These are phyloP conservation scores for Heterodera filipjevi DNA, from an alignment of 2,888 invertebrate species.

Conservation along the genomic window DNA sequence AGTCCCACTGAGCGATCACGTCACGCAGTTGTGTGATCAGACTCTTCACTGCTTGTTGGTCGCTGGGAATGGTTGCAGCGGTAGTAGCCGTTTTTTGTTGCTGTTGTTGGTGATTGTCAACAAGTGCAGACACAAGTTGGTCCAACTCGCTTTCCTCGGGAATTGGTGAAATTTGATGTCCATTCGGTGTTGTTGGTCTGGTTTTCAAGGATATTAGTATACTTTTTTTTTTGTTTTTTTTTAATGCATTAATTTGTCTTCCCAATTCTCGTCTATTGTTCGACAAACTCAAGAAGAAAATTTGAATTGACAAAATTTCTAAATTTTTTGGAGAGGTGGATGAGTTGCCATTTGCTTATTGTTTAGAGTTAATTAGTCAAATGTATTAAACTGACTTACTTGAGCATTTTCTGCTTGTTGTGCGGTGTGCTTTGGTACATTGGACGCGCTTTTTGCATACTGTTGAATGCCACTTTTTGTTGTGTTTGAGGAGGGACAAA, in stretches of 20 bases:
- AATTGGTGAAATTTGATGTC: slow-evolving; percentile 23
- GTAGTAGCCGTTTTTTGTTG: neutral
- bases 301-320: too few relatives aligned
- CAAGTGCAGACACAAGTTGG: slow-evolving; percentile 18
- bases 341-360: too few relatives aligned
- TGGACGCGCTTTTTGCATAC: neutral
- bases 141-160: slow-evolving; percentile 9
- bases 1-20: slow-evolving; percentile 27
- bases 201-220: too few relatives aligned
- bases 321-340: too few relatives aligned
- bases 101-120: neutral
- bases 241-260: too few relatives aligned
- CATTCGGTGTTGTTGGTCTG: slow-evolving; percentile 6
- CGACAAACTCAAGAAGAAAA: too few relatives aligned
- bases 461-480: too few relatives aligned
- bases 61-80: neutral
- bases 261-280: too few relatives aligned
- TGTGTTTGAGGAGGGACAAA: neutral
- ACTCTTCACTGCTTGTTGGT: slow-evolving; percentile 1
- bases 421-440: slow-evolving; percentile 24
- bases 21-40: slow-evolving; percentile 30
- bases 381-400: too few relatives aligned
- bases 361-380: too few relatives aligned
- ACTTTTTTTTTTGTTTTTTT: too few relatives aligned
- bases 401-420: neutral